phyloP scores from a whole-genome alignment of 2,797 vertebrate genomes.

The Mycteria americana region DNA sequence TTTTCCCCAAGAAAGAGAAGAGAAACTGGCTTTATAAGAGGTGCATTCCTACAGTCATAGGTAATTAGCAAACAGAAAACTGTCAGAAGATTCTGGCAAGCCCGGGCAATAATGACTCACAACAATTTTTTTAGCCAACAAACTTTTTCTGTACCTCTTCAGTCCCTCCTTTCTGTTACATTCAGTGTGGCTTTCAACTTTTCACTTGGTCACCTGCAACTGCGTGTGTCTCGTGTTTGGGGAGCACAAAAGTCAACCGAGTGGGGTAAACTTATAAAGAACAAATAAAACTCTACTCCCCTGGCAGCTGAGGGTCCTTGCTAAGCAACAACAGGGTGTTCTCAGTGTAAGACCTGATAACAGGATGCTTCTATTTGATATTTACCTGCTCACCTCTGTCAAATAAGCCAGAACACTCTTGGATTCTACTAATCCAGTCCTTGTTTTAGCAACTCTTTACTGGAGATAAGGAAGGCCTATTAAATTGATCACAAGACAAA shows the following conservation, averaged over 20 bases:
- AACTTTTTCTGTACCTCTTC: not conserved
- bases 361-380: not conserved
- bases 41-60: conserved; percentile 9
- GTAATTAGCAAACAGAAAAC: conserved; percentile 40
- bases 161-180: not conserved
- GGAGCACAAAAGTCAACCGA: not conserved
- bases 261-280: not conserved
- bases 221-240: not conserved
- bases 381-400: not conserved
- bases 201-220: not conserved
- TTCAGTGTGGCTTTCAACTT: not conserved
- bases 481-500: not conserved
- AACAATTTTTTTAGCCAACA: not conserved
- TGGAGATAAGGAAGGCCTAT: not conserved
- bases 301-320: not conserved
- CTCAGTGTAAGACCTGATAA: not conserved
- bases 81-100: conserved; percentile 7
- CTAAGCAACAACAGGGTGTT: not conserved
- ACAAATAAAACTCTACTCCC: not conserved
- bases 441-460: not conserved
- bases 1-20: not conserved
- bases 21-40: not conserved
- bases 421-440: not conserved
- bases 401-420: not conserved
- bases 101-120: not conserved